Percentiles rank a stretch among this genome's conserved stretches.
Evolutionary conservation across 2,888 invertebrate genomes (phyloP).

Genomic region (Tipula unca): DNA sequence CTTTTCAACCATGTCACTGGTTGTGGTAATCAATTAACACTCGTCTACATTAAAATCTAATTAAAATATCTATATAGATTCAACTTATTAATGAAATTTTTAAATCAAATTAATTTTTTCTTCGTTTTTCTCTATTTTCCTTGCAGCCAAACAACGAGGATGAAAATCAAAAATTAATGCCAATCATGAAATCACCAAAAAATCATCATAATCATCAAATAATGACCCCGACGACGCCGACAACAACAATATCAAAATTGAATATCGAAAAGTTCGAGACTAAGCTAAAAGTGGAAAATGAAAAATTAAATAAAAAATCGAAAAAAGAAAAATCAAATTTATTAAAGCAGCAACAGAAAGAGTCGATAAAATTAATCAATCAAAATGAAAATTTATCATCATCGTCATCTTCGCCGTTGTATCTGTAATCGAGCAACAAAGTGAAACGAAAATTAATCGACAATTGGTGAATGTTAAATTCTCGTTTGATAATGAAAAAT

Average conservation of each 20-base stretch:
- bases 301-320: conserved; percentile 14
- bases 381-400: not conserved
- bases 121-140: not conserved
- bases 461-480: conserved; percentile 16
- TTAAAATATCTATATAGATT: not conserved
- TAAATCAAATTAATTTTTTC: not conserved
- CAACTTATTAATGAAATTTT: not conserved
- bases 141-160: conserved; percentile 16
- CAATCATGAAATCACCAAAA: not conserved
- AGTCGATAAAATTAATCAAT: not conserved
- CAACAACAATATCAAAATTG: not conserved
- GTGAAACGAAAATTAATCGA: not conserved
- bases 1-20: too few relatives aligned
- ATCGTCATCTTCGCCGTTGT: not conserved
- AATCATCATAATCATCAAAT: not conserved
- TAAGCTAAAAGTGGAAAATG: not conserved
- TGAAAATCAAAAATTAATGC: conserved; percentile 14
- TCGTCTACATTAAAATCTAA: not conserved
- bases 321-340: conserved; percentile 19
- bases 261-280: not conserved
- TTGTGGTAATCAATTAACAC: not conserved
- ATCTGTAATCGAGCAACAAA: not conserved
- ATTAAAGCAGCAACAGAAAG: not conserved
- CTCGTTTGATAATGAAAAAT: not conserved
- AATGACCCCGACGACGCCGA: not conserved